Evolutionary conservation across 2,113 vertebrate genomes (phyloP).

Genomic region (Oenanthe melanoleuca): DNA sequence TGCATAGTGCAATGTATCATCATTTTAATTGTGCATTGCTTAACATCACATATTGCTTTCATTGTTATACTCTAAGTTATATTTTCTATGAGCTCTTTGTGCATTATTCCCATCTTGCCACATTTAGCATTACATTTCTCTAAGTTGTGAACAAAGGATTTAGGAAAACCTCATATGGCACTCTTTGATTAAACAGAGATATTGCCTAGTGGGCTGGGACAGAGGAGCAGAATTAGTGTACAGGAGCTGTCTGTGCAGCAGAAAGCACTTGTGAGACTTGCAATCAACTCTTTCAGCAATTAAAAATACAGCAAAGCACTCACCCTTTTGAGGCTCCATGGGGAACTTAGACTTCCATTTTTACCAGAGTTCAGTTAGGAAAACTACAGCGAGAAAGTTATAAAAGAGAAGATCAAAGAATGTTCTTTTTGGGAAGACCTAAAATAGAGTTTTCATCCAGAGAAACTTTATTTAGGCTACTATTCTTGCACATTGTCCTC

Average conservation of each 20-base stretch:
- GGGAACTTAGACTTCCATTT: neutral
- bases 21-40: neutral
- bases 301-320: neutral
- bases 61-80: neutral
- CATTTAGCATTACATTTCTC: neutral
- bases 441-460: neutral
- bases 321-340: neutral
- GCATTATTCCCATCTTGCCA: neutral
- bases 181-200: neutral
- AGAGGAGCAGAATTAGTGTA: neutral
- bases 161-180: neutral
- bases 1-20: neutral
- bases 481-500: neutral
- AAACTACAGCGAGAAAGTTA: neutral
- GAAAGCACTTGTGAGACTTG: neutral
- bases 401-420: neutral
- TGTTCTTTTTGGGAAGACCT: neutral
- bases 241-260: neutral
- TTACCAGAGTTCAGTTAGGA: neutral
- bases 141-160: neutral
- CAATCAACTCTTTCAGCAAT: neutral
- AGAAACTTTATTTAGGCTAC: neutral
- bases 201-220: neutral
- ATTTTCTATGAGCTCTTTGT: neutral
- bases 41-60: neutral